Base-by-base conservation (phyloP, 2,797 vertebrate genomes). In the Streptopelia turtur region DNA sequence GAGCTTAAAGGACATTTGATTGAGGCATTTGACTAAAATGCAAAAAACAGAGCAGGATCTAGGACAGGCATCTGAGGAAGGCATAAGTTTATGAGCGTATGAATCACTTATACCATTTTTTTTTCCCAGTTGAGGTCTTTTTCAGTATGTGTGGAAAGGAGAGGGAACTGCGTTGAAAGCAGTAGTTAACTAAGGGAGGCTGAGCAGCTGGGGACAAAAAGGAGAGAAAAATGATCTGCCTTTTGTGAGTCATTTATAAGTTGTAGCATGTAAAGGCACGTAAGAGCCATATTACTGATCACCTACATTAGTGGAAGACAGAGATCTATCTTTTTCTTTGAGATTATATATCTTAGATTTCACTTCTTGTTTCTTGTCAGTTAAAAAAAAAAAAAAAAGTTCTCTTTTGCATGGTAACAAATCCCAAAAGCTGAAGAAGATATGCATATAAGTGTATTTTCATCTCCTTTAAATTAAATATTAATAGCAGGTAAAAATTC, bases 11-110 rank as follows among this genome's bases (percentile, higher is more conserved):
- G 25, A n/a, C 45, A 92, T 94, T 94, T 92, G 78, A 91, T 66
- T 76, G 78, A 94, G 28, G 37, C 64, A 89, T 95, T 96, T 95
- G 85, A 83, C 85, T 95, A 78, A 94, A 82, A 95, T 93, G 94
- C 91, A 90, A 94, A 96, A 65, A 71, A 9, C 56, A 35, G 60
- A 94, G 83, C 2, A 8, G 37, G 53, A 60, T 81, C 69, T 78
- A 65, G 72, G 50, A 71, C n/a, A 81, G 43, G 55, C 70, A 72
- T 41, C 76, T 50, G 61, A 95, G 69, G 13, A 64, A 78, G 65
- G 69, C 6, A 0, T 25, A 71, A 57, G 20, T 76, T 71, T 70
- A 83, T 43, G 17, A 88, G 80, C 23, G 59, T 52, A 79, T 69
- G 80, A 95, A 86, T 83, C 65, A 69, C 37, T 90, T 50, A 79